These are phyloP conservation scores for Thymallus thymallus DNA, from an alignment of 2,113 vertebrate genomes.

Conservation along the genomic window DNA sequence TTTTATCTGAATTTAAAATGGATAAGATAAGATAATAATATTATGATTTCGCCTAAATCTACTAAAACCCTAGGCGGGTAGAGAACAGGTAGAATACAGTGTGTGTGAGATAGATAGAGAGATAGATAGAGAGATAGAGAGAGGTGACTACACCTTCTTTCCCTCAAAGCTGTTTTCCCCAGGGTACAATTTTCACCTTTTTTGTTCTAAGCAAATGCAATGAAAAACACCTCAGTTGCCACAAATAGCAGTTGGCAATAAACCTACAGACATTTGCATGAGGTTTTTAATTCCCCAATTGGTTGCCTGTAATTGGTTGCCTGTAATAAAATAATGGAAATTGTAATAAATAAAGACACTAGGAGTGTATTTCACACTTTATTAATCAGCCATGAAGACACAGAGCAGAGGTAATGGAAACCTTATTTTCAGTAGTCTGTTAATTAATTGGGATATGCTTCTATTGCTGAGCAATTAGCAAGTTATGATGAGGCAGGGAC, in stretches of 20 bases:
- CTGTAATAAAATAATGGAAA: constrained; percentile 26
- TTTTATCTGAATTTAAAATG: neutral
- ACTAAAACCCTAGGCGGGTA: neutral
- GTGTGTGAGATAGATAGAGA: neutral
- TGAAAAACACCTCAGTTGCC: constrained; percentile 45
- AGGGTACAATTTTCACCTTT: constrained; percentile 63
- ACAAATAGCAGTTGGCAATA: constrained; percentile 46
- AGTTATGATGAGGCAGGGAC: constrained; percentile 29
- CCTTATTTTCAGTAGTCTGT: constrained; percentile 21
- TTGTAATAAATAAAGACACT: constrained; percentile 20
- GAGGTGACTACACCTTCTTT: constrained; percentile 50
- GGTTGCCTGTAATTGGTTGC: constrained; percentile 11
- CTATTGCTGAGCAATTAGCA: constrained; percentile 35
- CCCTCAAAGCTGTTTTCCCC: constrained; percentile 57
- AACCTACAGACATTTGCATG: constrained; percentile 25
- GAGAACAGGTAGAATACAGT: neutral
- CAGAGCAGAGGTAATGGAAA: constrained; percentile 35
- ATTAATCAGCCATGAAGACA: neutral
- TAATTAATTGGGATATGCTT: constrained; percentile 36
- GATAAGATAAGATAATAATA: neutral
- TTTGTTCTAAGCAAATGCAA: constrained; percentile 54
- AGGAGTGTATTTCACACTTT: constrained; percentile 18
- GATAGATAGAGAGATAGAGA: no score
- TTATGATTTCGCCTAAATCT: neutral
- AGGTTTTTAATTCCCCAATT: constrained; percentile 9